Evolutionary conservation across 2,797 vertebrate species (phyloP).

Genomic region (Typhlichthys subterraneus): DNA sequence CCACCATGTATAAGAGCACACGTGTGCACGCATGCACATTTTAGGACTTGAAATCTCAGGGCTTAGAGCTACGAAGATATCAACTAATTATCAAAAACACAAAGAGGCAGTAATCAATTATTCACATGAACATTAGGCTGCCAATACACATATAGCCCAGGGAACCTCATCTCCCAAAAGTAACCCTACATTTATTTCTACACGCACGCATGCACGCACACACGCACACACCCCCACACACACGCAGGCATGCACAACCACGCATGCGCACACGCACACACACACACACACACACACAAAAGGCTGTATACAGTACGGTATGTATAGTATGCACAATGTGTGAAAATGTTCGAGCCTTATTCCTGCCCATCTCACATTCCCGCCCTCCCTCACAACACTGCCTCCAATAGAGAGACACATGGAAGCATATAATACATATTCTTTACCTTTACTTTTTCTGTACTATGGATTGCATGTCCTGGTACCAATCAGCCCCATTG

Average conservation of each 20-base stretch:
- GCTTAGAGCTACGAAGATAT: slow-evolving; percentile 85
- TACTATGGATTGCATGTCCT: too few species aligned
- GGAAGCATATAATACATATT: too few species aligned
- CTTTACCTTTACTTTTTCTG: too few species aligned
- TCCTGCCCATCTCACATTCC: not conserved
- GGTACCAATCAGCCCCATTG: too few species aligned
- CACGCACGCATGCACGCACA: slow-evolving; percentile 12
- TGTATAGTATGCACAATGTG: too few species aligned
- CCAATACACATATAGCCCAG: slow-evolving; percentile 84
- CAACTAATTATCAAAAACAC: slow-evolving; percentile 92
- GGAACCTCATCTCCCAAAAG: slow-evolving; percentile 85
- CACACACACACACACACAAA: slow-evolving; percentile 4
- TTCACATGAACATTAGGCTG: slow-evolving; percentile 91
- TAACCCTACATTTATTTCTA: slow-evolving; percentile 58
- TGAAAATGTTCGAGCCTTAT: too few species aligned
- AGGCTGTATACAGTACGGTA: too few species aligned
- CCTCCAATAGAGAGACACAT: not conserved
- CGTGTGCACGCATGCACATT: slow-evolving; percentile 19
- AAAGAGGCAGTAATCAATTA: slow-evolving; percentile 92
- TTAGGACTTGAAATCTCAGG: slow-evolving; percentile 75
- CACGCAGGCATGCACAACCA: slow-evolving; percentile 8
- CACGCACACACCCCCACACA: slow-evolving; percentile 16
- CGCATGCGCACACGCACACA: not conserved
- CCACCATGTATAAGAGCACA: not conserved
- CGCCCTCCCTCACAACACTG: not conserved